Evolutionary conservation across 2,888 invertebrate species (phyloP).

Genomic region (Julus scandinavius): DNA sequence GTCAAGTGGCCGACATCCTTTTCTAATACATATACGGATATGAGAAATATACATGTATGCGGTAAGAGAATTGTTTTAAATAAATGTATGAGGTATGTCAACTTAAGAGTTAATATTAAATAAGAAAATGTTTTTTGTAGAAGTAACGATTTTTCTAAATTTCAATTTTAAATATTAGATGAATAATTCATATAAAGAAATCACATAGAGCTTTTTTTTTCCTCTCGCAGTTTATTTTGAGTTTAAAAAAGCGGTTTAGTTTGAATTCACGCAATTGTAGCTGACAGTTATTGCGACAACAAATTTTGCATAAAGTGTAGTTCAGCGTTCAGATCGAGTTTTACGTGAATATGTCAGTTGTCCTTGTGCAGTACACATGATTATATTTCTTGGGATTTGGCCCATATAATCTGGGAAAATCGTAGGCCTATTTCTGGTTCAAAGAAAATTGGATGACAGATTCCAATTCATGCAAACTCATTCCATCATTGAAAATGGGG

Average conservation of each 20-base stretch:
- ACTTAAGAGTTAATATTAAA: too few relatives aligned
- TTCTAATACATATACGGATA: too few relatives aligned
- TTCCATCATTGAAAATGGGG: conserved; percentile 40
- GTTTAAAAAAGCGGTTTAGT: neutral
- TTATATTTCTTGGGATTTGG: conserved; percentile 3
- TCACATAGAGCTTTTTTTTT: neutral
- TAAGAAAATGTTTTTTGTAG: too few relatives aligned
- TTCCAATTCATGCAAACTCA: conserved; percentile 47
- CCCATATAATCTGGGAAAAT: neutral
- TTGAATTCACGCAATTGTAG: neutral
- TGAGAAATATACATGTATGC: too few relatives aligned
- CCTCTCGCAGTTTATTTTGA: neutral
- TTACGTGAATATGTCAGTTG: neutral
- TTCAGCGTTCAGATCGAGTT: neutral
- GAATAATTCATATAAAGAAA: neutral
- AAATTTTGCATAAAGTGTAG: neutral
- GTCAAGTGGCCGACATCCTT: too few relatives aligned
- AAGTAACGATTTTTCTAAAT: too few relatives aligned
- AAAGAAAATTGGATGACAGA: conserved; percentile 43
- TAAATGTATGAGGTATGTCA: too few relatives aligned
- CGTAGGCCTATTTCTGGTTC: conserved; percentile 15
- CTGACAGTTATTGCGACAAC: conserved; percentile 9
- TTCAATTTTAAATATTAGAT: too few relatives aligned
- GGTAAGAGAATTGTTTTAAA: too few relatives aligned
- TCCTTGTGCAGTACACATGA: neutral